A percentile compares a stretch with the other conserved stretches of the same genome.
Evolutionary conservation across 2,113 vertebrate genomes (phyloP).

Genomic region (Neotoma lepida): DNA sequence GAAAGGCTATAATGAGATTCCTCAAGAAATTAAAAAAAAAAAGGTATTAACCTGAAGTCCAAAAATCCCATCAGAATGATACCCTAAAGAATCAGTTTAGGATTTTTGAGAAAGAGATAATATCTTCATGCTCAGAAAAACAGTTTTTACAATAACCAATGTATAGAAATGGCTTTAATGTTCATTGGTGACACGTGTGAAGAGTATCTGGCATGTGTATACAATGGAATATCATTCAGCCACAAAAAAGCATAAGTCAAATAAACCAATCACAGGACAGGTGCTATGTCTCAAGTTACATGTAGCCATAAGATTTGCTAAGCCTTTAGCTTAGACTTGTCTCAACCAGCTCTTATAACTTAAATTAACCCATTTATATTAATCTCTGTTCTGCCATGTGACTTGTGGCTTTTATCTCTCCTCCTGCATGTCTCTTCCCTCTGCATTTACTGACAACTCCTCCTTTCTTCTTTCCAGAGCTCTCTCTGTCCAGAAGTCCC

Average conservation of each 20-base stretch:
- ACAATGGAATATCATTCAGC: background rate
- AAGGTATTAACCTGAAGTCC: background rate
- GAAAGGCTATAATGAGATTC: background rate
- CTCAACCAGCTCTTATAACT: no score
- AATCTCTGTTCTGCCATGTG: no score
- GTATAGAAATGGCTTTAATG: background rate
- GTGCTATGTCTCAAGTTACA: background rate
- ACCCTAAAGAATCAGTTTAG: background rate
- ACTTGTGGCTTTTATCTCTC: no score
- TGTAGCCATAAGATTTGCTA: no score
- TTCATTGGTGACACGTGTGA: background rate
- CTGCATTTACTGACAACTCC: no score
- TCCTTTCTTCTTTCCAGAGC: no score
- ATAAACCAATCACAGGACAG: no score
- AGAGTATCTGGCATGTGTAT: background rate
- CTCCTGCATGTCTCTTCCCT: no score
- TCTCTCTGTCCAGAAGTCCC: no score
- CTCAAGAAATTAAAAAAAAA: background rate
- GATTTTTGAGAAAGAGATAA: background rate
- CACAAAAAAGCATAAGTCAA: background rate
- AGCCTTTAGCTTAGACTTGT: no score
- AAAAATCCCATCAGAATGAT: background rate
- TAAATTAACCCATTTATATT: no score
- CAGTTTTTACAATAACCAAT: background rate
- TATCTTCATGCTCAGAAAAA: background rate